Evolutionary conservation across 2,888 invertebrate genomes (phyloP), one percentile per base, ranked within the genome.

Genomic region (Anticlea derivata): DNA sequence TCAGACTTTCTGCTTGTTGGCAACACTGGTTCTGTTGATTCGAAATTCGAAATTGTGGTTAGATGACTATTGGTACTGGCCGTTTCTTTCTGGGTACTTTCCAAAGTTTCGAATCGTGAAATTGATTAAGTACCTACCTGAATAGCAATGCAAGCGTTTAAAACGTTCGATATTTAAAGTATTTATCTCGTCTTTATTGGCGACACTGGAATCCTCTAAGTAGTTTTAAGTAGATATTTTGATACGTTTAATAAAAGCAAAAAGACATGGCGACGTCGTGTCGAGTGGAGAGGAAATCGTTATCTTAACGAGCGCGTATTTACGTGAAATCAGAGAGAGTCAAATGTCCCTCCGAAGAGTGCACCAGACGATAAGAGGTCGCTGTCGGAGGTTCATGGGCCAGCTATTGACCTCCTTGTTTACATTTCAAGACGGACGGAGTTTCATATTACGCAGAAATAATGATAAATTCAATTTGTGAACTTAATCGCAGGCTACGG

Each of bases 331-430:
- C 88, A 85, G 79, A 80, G 79, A 76, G 80, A 78, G 76, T 82
- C 78, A 75, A 75, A 77, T 77, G 85, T 79, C 81, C 78, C 77
- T 70, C 78, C 76, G 66, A 57, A 57, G 78, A 80, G 83, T 79
- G 83, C 84, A 79, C 68, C 67, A 81, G 64, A 73, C 82, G 87
- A 88, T 88, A 88, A 85, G 76, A 67, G 78, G 63, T 64, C 73
- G 68, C 75, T 86, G 86, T 87, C 86, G 66, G 38, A 63, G 73
- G 87, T 83, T 85, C 88, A 86, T 76, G 72, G 79, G 88, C 84
- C 89, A 89, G 89, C 86, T 87, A 85, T 85, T 82, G 87, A 86
- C 86, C 88, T 69, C 75, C 63, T 75, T 86, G 86, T 85, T 86
- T 86, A 86, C 86, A 80, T 76, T 68, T 66, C 66, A 66, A 70